These are phyloP conservation scores for Dicerorhinus sumatrensis DNA, from an alignment of 2,113 vertebrate species.

Conservation along the genomic window DNA sequence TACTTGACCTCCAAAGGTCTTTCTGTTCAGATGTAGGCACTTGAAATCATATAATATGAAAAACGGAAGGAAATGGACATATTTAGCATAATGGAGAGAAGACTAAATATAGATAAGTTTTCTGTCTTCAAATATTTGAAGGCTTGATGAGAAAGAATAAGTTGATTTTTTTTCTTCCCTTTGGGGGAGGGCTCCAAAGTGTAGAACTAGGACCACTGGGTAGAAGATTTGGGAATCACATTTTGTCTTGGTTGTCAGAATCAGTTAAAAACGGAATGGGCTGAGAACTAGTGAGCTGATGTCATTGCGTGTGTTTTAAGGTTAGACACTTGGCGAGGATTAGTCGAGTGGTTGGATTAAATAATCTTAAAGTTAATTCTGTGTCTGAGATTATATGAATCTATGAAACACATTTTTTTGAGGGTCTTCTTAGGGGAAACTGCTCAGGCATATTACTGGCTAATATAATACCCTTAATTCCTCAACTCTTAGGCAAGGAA, in stretches of 20 bases:
- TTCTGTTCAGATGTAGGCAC: background rate
- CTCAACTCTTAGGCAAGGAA: background rate
- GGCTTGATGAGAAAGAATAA: background rate
- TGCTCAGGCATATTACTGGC: background rate
- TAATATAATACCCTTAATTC: background rate
- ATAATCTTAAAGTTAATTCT: background rate
- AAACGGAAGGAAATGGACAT: background rate
- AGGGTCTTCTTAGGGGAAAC: background rate
- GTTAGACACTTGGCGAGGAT: background rate
- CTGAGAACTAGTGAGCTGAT: background rate
- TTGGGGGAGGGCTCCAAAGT: background rate
- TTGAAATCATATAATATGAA: background rate
- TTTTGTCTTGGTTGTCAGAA: background rate
- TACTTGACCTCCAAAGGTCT: background rate
- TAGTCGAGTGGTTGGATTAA: background rate
- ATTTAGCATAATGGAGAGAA: background rate
- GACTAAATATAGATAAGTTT: background rate
- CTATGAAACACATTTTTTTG: background rate
- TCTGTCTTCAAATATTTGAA: constrained; percentile 27
- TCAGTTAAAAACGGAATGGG: background rate
- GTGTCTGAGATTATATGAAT: background rate
- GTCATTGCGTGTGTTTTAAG: background rate
- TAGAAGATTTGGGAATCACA: background rate
- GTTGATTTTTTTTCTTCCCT: background rate
- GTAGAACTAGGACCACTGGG: background rate